Evolutionary conservation across 2,888 invertebrate genomes (phyloP).

Genomic region (Eupithecia pulchellata): DNA sequence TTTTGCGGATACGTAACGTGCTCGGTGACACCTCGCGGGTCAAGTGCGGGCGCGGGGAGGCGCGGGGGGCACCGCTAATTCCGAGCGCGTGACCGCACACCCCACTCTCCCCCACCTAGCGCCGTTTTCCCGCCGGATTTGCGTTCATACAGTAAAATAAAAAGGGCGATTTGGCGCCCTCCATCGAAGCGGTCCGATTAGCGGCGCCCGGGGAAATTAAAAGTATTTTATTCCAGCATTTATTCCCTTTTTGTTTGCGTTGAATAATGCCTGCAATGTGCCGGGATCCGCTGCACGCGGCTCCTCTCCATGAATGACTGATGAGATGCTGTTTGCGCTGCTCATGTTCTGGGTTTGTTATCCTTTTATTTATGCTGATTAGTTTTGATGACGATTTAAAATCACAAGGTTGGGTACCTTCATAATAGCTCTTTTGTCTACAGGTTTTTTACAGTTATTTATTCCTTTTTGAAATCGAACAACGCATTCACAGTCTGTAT

Average conservation of each 20-base stretch:
- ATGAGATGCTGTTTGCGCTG: slow-evolving; percentile 52
- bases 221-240: slow-evolving; percentile 84
- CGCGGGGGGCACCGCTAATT: slow-evolving; percentile 70
- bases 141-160: slow-evolving; percentile 82
- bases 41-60: slow-evolving; percentile 63
- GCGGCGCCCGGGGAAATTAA: slow-evolving; percentile 84
- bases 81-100: slow-evolving; percentile 77
- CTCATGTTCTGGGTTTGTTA: slow-evolving; percentile 47
- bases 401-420: not conserved
- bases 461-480: not conserved
- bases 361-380: slow-evolving; percentile 45
- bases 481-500: not conserved
- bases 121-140: slow-evolving; percentile 82
- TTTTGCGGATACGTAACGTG: slow-evolving; percentile 80
- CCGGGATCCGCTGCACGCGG: slow-evolving; percentile 44
- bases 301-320: slow-evolving; percentile 48
- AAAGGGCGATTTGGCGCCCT: slow-evolving; percentile 84
- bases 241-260: slow-evolving; percentile 81
- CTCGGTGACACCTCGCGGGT: slow-evolving; percentile 80
- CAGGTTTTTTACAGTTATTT: not conserved
- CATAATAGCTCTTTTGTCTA: not conserved
- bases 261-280: slow-evolving; percentile 63
- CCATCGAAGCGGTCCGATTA: slow-evolving; percentile 82
- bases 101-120: slow-evolving; percentile 53
- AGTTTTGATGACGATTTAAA: slow-evolving; percentile 34